Conservation (phyloP, 2,888 invertebrate species). For the Ichneumon xanthorius region DNA sequence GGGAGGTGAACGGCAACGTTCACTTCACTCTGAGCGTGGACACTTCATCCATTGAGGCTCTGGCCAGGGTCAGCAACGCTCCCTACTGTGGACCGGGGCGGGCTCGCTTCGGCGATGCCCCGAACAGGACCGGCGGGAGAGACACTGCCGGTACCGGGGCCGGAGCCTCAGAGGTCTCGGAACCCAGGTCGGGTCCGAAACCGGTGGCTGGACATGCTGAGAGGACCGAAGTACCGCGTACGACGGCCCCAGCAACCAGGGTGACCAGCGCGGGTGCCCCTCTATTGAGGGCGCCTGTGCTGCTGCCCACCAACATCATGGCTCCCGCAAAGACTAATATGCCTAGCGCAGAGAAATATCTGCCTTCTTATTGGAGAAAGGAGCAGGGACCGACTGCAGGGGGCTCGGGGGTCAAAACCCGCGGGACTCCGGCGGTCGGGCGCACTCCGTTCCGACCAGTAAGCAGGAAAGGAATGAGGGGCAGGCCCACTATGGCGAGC, state of each 20-base stretch:
- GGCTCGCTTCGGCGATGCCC: conserved; percentile 43
- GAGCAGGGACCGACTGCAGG: not conserved
- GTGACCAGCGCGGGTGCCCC: not conserved
- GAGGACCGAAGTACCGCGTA: not conserved
- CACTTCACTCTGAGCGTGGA: conserved; percentile 63
- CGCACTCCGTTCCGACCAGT: not conserved
- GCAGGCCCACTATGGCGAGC: not conserved
- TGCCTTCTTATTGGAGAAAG: not conserved
- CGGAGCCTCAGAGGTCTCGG: not conserved
- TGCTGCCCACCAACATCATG: not conserved
- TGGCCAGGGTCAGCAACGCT: not conserved
- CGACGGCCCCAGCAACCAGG: not conserved
- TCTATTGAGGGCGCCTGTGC: not conserved
- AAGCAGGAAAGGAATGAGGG: not conserved
- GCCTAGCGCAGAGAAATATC: not conserved
- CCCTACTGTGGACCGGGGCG: conserved; percentile 37
- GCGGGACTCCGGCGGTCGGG: not conserved
- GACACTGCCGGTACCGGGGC: not conserved
- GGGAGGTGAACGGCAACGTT: conserved; percentile 43
- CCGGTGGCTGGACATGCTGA: not conserved
- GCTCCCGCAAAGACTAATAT: not conserved
- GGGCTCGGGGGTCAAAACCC: not conserved
- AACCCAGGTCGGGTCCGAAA: not conserved
- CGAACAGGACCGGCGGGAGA: not conserved
- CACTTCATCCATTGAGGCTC: conserved; percentile 19